Evolutionary conservation across 2,888 invertebrate species (phyloP), one percentile per base, ranked within the genome.

Genomic region (Pseudolycoriella hygida): DNA sequence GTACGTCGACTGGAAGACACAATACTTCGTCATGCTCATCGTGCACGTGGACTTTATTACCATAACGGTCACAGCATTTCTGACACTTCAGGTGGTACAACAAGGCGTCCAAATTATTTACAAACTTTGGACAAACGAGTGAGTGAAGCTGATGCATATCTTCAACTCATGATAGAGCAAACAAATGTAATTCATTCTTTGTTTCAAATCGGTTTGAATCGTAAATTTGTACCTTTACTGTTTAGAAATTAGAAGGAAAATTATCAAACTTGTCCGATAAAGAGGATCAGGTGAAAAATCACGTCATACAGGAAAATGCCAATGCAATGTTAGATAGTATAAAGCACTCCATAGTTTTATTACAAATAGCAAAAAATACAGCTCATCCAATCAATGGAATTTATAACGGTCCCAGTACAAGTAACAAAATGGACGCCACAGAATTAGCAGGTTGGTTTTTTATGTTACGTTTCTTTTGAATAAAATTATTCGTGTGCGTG

Each of bases 311-410:
- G 63, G 76, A 80, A 54, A 80, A 81, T 60, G 78, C 83, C 51
- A 82, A 81, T 67, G 79, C 77, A 50, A 88, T 96, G 82, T 74
- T 97, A 65, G 94, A 97, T 69, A 86, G 93, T 57, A 87, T 97
- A 53, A 97, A 97, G 70, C 96, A 97, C 74, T 88, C 94, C 57
- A 97, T 97, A 68, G 93, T 97, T 52, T 79, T 93, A 59, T 74
- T 97, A 55, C 96, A 97, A 76, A 94, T 96, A 64, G 90, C 94
- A 55, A 96, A 96, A 84, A 89, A 89, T 66, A 88, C 88, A 55
- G 87, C 87, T 31, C 84, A 88, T 68, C 89, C 90, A 48, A 81
- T 89, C 11, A 89, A 89, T 63, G 89, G 89, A 47, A 77, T 88
- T 55, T 88, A 87, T 63, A 82, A 80, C 57, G 79, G 80, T 49